These are phyloP conservation scores for Boulengeromyrus knoepffleri DNA, from an alignment of 2,113 vertebrate species.

Conservation along the genomic window DNA sequence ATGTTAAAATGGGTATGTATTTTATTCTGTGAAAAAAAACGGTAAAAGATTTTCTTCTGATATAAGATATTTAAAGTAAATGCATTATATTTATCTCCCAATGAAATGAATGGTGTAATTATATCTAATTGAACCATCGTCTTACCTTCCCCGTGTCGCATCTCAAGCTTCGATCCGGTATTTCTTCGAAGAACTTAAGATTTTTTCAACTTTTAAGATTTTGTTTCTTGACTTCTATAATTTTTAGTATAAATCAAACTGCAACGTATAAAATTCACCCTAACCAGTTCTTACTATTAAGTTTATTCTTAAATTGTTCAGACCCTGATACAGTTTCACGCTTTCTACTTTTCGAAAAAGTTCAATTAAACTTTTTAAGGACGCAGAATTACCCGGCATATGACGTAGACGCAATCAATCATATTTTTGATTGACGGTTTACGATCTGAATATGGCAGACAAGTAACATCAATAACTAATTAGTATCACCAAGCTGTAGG, in stretches of 20 bases:
- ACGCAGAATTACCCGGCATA: background rate
- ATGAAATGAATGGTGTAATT: background rate
- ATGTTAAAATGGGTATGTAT: background rate
- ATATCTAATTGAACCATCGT: background rate
- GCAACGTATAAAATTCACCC: background rate
- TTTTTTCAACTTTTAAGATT: background rate
- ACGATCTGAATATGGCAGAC: background rate
- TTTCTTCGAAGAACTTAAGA: background rate
- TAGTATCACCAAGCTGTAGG: background rate
- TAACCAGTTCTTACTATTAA: background rate
- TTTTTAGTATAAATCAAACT: background rate
- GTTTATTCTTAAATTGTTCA: background rate
- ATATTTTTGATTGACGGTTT: conserved; percentile 3
- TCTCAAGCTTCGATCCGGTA: conserved; percentile 5
- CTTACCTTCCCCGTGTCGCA: conserved; percentile 19
- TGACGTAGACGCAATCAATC: background rate
- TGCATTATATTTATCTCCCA: background rate
- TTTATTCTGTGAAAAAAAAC: background rate
- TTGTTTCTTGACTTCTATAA: background rate
- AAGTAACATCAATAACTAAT: conserved; percentile 7
- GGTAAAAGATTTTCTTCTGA: background rate
- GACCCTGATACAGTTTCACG: background rate
- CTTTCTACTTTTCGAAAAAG: background rate
- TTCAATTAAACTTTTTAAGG: background rate
- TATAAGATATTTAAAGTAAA: background rate